Evolutionary conservation across 2,888 invertebrate species (phyloP), one percentile per base, ranked within the genome.

Genomic region (Nephrocerus scutellatus): DNA sequence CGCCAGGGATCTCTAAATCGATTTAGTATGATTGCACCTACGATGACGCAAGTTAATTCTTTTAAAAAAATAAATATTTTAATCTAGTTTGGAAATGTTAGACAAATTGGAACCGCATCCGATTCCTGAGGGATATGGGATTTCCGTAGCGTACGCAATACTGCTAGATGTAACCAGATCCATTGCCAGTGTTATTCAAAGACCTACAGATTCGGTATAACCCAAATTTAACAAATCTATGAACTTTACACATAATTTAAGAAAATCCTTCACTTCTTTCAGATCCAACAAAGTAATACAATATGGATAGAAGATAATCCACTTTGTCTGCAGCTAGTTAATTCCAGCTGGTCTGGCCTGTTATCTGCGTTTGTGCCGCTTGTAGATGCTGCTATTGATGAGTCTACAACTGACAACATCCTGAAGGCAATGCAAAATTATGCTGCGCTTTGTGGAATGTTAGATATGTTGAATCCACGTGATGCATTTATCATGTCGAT

Each of bases 71-170:
- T n/a, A n/a, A n/a, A n/a, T n/a, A n/a, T n/a, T n/a, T n/a, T n/a
- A n/a, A n/a, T 69, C 39, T 63, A 91, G 93, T 60, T 74, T 97
- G 63, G 98, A 98, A 66, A 87, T 95, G 84, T 66, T 96, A 55
- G 98, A 98, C 60, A 91, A 95, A 63, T 77, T 84, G 13, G 97
- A 98, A 56, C 89, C 96, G 6, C 95, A 95, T 0, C 68, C 77
- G 9, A 86, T 97, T 50, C 89, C 90, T n/a, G 95, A 97, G 49
- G 96, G 97, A 2, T 98, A 97, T 70, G 93, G 95, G 5, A 85
- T 98, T 43, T 95, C 96, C 0, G 80, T 97, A 25, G 92, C 95
- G 0, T 96, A 93, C 69, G 87, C 90, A 5, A 90, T 92, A 62
- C 74, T 97, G 28, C 73, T 95, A 62, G 96, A 96, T 66, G 83